Evolutionary conservation across 2,113 vertebrate species (phyloP).

Genomic region (Orcinus orca): DNA sequence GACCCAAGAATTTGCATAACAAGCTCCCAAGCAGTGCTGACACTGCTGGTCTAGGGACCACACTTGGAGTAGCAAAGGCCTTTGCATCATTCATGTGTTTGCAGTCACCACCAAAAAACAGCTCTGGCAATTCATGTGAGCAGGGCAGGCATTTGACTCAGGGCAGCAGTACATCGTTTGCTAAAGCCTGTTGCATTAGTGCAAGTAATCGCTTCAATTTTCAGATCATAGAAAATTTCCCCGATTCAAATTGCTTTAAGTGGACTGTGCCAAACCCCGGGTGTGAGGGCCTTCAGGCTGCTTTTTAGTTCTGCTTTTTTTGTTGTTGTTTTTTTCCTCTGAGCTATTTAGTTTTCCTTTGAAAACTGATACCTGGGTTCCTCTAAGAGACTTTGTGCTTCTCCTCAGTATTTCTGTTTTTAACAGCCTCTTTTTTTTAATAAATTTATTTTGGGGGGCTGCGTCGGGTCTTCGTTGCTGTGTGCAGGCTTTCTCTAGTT

Average conservation of each 20-base stretch:
- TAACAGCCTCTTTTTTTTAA: background rate
- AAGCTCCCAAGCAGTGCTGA: background rate
- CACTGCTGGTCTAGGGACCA: background rate
- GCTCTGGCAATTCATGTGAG: background rate
- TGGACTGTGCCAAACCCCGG: background rate
- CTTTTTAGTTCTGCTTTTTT: background rate
- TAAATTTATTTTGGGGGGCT: no score
- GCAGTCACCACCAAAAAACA: background rate
- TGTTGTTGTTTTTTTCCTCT: background rate
- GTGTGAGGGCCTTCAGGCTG: background rate
- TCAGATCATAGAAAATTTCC: constrained; percentile 13
- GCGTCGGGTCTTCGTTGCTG: no score
- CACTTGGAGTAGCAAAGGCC: background rate
- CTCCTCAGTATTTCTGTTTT: background rate
- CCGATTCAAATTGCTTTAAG: constrained; percentile 2
- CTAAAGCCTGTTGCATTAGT: background rate
- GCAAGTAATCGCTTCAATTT: background rate
- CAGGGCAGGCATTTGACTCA: background rate
- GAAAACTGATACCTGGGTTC: background rate
- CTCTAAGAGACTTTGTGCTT: background rate
- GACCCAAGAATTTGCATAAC: background rate
- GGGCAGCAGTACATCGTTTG: background rate
- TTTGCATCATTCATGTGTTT: background rate
- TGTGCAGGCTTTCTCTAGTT: no score
- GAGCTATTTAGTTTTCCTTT: background rate